Evolutionary conservation across 2,113 vertebrate species (phyloP).

Genomic region (Poicephalus meyeri): DNA sequence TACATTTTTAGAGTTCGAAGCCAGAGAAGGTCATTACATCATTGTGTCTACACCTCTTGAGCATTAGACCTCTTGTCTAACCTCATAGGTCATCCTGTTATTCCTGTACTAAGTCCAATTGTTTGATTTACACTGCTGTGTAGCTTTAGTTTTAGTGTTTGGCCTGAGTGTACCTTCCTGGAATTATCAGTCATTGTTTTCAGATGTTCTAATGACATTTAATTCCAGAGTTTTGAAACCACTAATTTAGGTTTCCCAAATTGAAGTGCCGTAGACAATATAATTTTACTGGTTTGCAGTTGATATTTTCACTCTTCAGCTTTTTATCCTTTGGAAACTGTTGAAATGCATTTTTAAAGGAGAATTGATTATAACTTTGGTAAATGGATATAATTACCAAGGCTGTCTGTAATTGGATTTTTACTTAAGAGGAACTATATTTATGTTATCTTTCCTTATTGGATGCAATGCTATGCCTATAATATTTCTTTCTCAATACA

Average conservation of each 20-base stretch:
- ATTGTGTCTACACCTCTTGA: not conserved
- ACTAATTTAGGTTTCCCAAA: conserved; percentile 12
- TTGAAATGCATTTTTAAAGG: conserved; percentile 25
- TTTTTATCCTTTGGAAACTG: not conserved
- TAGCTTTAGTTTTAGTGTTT: not conserved
- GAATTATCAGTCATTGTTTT: conserved; percentile 25
- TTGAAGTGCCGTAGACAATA: not conserved
- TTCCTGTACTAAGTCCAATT: not conserved
- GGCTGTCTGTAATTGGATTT: conserved; percentile 34
- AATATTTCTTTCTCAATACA: not conserved
- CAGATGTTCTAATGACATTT: conserved; percentile 11
- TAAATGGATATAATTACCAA: conserved; percentile 9
- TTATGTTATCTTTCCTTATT: conserved; percentile 20
- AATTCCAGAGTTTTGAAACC: conserved; percentile 27
- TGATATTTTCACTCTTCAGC: not conserved
- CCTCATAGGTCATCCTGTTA: not conserved
- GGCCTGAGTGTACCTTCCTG: not conserved
- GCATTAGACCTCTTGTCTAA: not conserved
- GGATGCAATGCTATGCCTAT: not conserved
- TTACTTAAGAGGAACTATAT: conserved; percentile 9
- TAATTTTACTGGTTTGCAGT: not conserved
- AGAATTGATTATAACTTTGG: conserved; percentile 37
- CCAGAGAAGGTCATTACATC: not conserved
- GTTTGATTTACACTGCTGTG: not conserved
- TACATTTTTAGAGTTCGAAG: not conserved